Percentiles rank a stretch among this genome's conserved stretches.
phyloP scores from a whole-genome alignment of 2,888 invertebrate species.

The Watsonalla cultraria region DNA sequence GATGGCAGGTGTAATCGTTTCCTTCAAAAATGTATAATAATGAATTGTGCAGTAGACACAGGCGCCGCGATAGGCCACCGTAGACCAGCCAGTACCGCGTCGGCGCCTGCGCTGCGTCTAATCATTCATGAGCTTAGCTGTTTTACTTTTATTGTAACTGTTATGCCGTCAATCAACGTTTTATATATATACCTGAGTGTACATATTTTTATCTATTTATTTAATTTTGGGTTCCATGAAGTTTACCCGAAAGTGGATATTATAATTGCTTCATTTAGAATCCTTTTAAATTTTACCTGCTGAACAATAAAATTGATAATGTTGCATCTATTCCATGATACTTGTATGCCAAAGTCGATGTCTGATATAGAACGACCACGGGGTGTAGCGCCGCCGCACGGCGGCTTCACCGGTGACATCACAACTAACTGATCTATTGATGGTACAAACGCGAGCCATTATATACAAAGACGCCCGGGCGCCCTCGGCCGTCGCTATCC shows the following conservation, averaged over 20 bases:
- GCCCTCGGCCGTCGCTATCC: constrained; percentile 51
- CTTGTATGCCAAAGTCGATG: constrained; percentile 75
- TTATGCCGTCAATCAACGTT: constrained; percentile 77
- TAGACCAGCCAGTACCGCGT: constrained; percentile 62
- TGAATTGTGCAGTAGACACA: constrained; percentile 60
- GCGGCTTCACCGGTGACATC: constrained; percentile 66
- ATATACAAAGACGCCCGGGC: constrained; percentile 38
- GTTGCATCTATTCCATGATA: constrained; percentile 39
- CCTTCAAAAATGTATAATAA: constrained; percentile 59
- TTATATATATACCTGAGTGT: constrained; percentile 70
- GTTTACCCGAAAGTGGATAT: constrained; percentile 67
- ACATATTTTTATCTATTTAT: constrained; percentile 76
- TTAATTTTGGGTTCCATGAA: constrained; percentile 64
- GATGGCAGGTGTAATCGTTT: constrained; percentile 73
- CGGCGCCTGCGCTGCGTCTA: constrained; percentile 68
- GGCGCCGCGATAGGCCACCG: constrained; percentile 46
- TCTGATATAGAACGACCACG: constrained; percentile 63
- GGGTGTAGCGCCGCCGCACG: constrained; percentile 45
- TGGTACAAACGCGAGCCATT: constrained; percentile 75
- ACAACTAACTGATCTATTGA: constrained; percentile 59
- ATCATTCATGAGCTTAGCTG: constrained; percentile 78
- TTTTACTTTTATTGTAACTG: constrained; percentile 78
- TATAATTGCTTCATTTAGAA: constrained; percentile 37
- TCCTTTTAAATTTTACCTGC: constrained; percentile 12
- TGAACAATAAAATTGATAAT: constrained; percentile 10